Conservation (phyloP, 1,140 invertebrate species). For the Babylonia areolata region DNA sequence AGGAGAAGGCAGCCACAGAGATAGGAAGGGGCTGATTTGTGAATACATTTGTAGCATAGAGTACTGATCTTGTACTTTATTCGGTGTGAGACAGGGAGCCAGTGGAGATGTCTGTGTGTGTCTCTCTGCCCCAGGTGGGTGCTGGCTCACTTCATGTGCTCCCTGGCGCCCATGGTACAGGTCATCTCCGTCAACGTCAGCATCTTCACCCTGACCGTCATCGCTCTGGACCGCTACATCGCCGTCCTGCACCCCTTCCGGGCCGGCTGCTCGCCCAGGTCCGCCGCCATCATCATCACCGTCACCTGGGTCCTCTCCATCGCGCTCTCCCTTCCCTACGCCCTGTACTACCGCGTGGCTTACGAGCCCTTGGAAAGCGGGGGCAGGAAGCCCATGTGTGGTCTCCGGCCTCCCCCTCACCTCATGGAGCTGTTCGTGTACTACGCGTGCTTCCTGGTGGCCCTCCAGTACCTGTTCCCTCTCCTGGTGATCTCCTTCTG, state of each 20-base stretch:
- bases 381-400: constrained; percentile 44
- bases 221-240: constrained; percentile 85
- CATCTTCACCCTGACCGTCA: constrained; percentile 88
- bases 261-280: constrained; percentile 55
- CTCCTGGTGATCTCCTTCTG: constrained; percentile 86
- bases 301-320: constrained; percentile 70
- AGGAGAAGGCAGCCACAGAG: too few species aligned
- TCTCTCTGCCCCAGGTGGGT: constrained; percentile 80
- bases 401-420: constrained; percentile 45
- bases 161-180: constrained; percentile 88
- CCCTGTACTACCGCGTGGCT: constrained; percentile 60
- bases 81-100: too few species aligned
- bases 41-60: too few species aligned
- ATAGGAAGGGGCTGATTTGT: too few species aligned
- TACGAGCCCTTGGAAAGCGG: constrained; percentile 44
- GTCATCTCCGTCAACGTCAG: constrained; percentile 85
- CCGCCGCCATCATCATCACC: constrained; percentile 62
- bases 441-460: constrained; percentile 75
- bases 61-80: too few species aligned
- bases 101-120: constrained; percentile 85
- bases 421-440: constrained; percentile 50
- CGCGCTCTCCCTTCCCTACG: constrained; percentile 63
- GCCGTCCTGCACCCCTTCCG: constrained; percentile 87
- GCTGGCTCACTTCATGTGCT: constrained; percentile 88
- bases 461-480: constrained; percentile 85